Evolutionary conservation across 1,140 invertebrate species (phyloP).

Genomic region (Drosophila cardini): DNA sequence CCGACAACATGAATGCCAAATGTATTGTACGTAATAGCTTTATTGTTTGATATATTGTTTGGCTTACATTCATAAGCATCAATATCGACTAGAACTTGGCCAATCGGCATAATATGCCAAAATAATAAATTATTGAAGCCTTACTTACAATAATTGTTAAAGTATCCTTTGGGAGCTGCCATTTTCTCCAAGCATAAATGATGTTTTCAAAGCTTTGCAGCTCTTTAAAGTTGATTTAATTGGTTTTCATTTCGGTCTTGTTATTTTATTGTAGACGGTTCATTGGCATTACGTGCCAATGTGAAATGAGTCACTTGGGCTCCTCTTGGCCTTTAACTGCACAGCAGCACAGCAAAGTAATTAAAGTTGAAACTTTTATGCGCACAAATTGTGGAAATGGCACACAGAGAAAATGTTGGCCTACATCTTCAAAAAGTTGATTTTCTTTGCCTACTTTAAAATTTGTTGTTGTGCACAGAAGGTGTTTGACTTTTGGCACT

Average conservation of each 20-base stretch:
- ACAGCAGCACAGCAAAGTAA: slow-evolving; percentile 56
- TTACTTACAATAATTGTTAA: slow-evolving; percentile 65
- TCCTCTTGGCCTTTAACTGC: slow-evolving; percentile 21
- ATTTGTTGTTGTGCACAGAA: slow-evolving; percentile 30
- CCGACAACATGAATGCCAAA: slow-evolving; percentile 28
- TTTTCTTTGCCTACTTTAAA: slow-evolving; percentile 24
- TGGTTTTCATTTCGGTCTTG: slow-evolving; percentile 34
- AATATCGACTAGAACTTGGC: slow-evolving; percentile 11
- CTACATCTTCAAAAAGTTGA: slow-evolving; percentile 6
- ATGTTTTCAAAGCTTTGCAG: slow-evolving; percentile 37
- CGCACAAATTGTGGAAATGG: neutral
- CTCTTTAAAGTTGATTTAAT: slow-evolving; percentile 46
- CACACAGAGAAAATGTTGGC: neutral
- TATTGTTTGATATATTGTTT: slow-evolving; percentile 76
- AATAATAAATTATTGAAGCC: slow-evolving; percentile 72
- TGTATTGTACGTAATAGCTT: slow-evolving; percentile 58
- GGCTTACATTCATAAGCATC: slow-evolving; percentile 28
- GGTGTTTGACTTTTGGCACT: slow-evolving; percentile 40
- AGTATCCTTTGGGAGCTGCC: slow-evolving; percentile 18
- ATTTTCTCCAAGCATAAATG: neutral
- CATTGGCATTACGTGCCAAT: slow-evolving; percentile 46
- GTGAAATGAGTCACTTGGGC: slow-evolving; percentile 36
- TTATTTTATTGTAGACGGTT: slow-evolving; percentile 24
- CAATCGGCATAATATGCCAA: slow-evolving; percentile 51
- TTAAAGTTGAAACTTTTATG: slow-evolving; percentile 62